These are phyloP conservation scores for Miniopterus natalensis DNA, from an alignment of 2,113 vertebrate genomes.

Conservation along the genomic window DNA sequence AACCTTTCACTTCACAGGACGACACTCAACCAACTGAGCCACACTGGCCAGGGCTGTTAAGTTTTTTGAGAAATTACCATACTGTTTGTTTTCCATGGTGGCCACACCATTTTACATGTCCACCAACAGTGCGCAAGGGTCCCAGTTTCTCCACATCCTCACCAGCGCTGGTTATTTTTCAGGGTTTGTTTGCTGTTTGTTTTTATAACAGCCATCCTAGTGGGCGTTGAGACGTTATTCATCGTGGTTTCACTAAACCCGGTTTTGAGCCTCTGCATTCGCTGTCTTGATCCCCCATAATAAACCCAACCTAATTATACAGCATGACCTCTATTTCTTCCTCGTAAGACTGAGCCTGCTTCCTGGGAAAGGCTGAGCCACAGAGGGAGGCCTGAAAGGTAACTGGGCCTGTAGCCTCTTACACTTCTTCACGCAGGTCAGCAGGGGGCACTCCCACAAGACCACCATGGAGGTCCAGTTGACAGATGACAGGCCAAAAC, in stretches of 20 bases:
- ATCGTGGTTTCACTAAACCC: constrained; percentile 37
- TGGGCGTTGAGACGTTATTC: background rate
- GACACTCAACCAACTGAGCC: background rate
- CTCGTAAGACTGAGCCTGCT: background rate
- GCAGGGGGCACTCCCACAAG: constrained; percentile 79
- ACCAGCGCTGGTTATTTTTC: background rate
- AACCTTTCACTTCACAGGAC: background rate
- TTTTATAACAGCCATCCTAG: background rate
- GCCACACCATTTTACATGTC: background rate
- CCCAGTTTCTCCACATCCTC: background rate
- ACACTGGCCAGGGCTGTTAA: background rate
- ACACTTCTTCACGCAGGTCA: constrained; percentile 75
- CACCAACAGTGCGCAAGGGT: background rate
- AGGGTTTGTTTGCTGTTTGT: background rate
- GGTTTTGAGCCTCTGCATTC: background rate
- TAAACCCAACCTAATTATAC: background rate
- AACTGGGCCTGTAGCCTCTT: background rate
- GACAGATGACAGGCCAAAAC: constrained; percentile 30
- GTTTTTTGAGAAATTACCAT: background rate
- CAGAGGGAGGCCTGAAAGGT: background rate
- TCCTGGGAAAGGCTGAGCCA: constrained; percentile 59
- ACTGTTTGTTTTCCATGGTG: background rate
- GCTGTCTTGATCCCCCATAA: background rate
- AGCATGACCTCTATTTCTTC: background rate
- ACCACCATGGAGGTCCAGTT: background rate